Conservation (phyloP, 1,140 invertebrate species). For the Cherax destructor region DNA sequence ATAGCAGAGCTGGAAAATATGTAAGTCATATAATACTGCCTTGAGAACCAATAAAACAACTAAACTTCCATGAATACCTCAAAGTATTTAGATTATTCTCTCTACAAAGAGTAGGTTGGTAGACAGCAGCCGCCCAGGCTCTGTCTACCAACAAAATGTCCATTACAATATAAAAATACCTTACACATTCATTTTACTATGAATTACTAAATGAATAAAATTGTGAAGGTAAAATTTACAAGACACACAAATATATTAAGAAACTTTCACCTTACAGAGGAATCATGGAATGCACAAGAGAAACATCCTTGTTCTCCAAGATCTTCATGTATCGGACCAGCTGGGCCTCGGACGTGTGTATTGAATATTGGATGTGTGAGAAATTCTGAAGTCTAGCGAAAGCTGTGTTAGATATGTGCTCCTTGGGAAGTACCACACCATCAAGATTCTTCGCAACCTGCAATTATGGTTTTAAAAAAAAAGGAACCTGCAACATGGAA, state of each 20-base stretch:
- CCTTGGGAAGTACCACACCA: conserved; percentile 70
- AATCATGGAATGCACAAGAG: conserved; percentile 99
- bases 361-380: conserved; percentile 97
- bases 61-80: no score
- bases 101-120: no score
- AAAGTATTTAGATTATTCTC: no score
- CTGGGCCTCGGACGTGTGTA: conserved; percentile 94
- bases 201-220: no score
- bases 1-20: no score
- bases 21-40: no score
- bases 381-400: conserved; percentile 83
- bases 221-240: no score
- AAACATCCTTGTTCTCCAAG: conserved; percentile 98
- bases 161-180: no score
- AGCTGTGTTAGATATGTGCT: conserved; percentile 67
- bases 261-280: conserved; percentile 83
- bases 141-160: no score
- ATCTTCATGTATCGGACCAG: conserved; percentile 98
- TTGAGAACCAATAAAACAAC: no score
- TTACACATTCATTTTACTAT: no score
- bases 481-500: conserved; percentile 31
- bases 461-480: conserved; percentile 11
- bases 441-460: conserved; percentile 43
- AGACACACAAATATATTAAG: neutral
- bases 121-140: no score